Conservation (phyloP, 2,113 vertebrate species). For the Leptodactylus fuscus region DNA sequence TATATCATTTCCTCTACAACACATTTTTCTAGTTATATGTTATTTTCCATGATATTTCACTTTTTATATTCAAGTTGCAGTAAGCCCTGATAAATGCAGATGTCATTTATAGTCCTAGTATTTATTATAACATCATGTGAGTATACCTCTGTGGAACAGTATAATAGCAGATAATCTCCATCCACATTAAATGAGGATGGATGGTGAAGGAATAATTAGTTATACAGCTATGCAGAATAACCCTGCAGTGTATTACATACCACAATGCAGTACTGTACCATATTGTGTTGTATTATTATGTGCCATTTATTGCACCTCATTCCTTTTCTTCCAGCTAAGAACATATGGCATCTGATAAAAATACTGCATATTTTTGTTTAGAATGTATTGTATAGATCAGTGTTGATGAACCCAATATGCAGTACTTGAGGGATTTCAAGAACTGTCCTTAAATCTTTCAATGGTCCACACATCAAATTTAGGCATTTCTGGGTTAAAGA, state of each 20-base stretch:
- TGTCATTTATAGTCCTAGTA: neutral
- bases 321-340: no score
- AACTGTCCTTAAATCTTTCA: no score
- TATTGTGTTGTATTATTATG: no score
- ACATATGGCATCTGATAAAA: no score
- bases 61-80: neutral
- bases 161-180: neutral
- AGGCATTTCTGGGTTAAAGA: no score
- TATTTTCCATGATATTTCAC: neutral
- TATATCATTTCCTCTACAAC: constrained; percentile 5
- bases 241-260: neutral
- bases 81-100: neutral
- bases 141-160: neutral
- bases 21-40: constrained; percentile 9
- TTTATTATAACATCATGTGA: neutral
- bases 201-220: neutral
- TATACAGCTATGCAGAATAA: neutral
- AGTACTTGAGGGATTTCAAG: no score
- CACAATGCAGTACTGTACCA: neutral
- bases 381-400: no score
- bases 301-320: no score
- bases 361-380: no score
- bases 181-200: neutral
- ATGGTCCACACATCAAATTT: no score
- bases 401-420: no score